phyloP scores from a whole-genome alignment of 37 sponge, comb jelly and placozoan genomes.

The Chondrosia reniformis region DNA sequence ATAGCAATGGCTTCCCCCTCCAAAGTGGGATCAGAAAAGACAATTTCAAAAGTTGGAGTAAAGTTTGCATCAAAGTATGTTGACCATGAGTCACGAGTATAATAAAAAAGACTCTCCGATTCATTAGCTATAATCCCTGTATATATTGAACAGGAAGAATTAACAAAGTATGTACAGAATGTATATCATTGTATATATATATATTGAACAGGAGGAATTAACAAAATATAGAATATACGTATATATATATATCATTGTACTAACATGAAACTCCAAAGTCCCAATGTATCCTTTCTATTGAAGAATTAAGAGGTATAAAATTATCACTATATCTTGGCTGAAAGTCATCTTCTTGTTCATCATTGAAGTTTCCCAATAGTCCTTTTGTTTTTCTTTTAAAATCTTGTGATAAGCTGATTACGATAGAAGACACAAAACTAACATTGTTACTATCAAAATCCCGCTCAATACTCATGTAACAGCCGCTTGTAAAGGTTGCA shows the following conservation, averaged over 20 bases:
- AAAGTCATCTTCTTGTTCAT: neutral
- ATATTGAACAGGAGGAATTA: neutral
- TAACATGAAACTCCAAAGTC: constrained; percentile 21
- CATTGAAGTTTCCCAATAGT: constrained; percentile 21
- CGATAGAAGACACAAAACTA: neutral
- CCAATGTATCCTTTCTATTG: neutral
- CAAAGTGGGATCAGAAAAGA: constrained; percentile 1
- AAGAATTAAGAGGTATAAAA: constrained; percentile 8
- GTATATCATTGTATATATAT: neutral
- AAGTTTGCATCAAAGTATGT: constrained; percentile 7
- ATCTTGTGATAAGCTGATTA: neutral
- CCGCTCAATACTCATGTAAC: neutral
- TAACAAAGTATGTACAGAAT: neutral
- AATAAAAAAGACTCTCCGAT: constrained; percentile 6
- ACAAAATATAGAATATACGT: neutral
- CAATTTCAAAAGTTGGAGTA: constrained; percentile 8
- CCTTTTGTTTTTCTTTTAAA: neutral
- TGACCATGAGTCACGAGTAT: neutral
- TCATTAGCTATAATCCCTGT: constrained; percentile 17
- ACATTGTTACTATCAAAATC: neutral
- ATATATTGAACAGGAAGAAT: no score
- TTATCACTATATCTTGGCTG: neutral
- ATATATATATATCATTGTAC: neutral
- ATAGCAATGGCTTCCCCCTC: neutral
- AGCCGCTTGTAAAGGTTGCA: neutral